A percentile compares a stretch with the other conserved stretches of the same genome.
Conservation (phyloP, 2,113 vertebrate genomes). For the Procapra przewalskii region DNA sequence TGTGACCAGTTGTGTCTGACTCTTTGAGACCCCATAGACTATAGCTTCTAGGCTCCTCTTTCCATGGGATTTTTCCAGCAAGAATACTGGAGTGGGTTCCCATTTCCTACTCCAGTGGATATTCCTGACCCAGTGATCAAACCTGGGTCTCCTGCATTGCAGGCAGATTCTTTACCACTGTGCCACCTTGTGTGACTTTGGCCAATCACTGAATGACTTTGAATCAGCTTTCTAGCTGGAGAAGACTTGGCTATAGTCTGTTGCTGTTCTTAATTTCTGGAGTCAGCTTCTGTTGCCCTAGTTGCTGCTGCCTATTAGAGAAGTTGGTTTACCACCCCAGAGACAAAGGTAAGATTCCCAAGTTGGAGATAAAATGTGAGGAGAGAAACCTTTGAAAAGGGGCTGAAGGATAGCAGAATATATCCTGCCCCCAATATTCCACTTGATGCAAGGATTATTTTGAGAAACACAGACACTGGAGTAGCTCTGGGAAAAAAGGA, state of each 20-base stretch:
- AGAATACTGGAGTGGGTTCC: neutral
- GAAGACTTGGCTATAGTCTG: neutral
- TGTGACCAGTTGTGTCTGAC: neutral
- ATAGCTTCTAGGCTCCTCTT: neutral
- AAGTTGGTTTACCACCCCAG: neutral
- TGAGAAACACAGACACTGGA: neutral
- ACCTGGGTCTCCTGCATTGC: neutral
- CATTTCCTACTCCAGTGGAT: neutral
- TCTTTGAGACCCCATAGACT: neutral
- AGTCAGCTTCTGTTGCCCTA: neutral
- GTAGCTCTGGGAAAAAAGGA: neutral
- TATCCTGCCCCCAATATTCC: neutral
- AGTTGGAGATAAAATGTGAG: neutral
- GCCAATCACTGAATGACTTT: neutral
- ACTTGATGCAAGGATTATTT: neutral
- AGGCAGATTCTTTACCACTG: neutral
- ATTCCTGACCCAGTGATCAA: neutral
- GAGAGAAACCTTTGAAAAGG: neutral
- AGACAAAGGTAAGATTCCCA: neutral
- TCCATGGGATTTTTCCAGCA: neutral
- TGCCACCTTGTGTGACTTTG: neutral
- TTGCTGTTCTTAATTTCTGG: no score
- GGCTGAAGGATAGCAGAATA: neutral
- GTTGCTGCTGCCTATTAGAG: neutral
- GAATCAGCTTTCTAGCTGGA: neutral